Base-by-base conservation (phyloP, 2,888 invertebrate species). In the Diploptera punctata region DNA sequence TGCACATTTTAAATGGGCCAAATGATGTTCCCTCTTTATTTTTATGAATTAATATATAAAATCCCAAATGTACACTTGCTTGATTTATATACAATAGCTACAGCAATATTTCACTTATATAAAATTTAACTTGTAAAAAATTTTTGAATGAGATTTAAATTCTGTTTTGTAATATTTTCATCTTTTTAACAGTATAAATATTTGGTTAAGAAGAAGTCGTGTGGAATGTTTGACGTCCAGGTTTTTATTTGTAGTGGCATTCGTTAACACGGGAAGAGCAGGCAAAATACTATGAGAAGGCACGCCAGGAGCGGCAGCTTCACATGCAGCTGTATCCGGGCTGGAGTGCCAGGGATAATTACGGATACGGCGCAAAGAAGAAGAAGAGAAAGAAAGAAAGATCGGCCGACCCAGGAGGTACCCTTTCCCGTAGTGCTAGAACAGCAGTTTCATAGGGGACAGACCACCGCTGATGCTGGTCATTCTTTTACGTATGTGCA, bases 271-370 rank as follows among this genome's bases (percentile, higher is more conserved):
- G 98, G 86, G 97, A 98, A 89, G 99, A 99, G 89, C 99, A 99
- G 90, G 95, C 97, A 88, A 98, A 98, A 90, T 99, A 99, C 93
- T 99, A 99, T 90, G 98, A 99, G 90, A 97, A 98, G 92, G 99
- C 99, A 86, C 91, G 98, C 84, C 97, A 98, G 89, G 99, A 99
- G 89, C 93, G 99, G 86, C 98, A 99, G 89, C 93, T 98, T 81
- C 99, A 99, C 90, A 95, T 97, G 93, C 97, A 98, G 90, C 91
- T 97, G 87, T 98, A 99, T 88, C 99, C 99, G 82, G 97, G 98
- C 85, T 99, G 99, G 99, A 96, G 97, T 89, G 98, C 99, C 84
- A 89, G 99, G 85, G 99, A 99, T 93, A 99, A 99, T 93, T 99
- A 99, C 90, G 98, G 98, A 89, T 95, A 97, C 87, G 97, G 98